These are phyloP conservation scores for Dicycla oo DNA, from an alignment of 2,888 invertebrate species.

Conservation along the genomic window DNA sequence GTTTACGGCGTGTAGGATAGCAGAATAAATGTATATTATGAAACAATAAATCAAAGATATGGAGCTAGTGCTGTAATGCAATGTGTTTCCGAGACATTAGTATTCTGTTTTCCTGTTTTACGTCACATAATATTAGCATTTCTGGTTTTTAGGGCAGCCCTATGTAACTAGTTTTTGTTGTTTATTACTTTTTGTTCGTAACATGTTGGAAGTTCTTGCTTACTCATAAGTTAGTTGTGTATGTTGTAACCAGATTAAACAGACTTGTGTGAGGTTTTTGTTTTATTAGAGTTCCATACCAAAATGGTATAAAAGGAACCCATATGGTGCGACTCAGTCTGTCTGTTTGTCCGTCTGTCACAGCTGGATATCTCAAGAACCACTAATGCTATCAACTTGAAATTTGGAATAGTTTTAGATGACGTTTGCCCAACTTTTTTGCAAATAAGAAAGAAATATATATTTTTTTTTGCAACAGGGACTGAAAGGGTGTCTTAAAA, in stretches of 20 bases:
- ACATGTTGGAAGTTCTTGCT: constrained; percentile 31
- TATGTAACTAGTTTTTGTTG: constrained; percentile 47
- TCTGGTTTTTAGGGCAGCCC: constrained; percentile 58
- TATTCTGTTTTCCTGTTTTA: constrained; percentile 62
- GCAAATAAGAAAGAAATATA: too few species aligned
- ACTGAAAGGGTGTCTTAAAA: too few species aligned
- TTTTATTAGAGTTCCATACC: too few species aligned
- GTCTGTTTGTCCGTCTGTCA: too few species aligned
- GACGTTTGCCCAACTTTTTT: too few species aligned
- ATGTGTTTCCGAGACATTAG: constrained; percentile 63
- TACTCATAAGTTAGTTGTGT: constrained; percentile 12
- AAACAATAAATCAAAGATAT: constrained; percentile 67
- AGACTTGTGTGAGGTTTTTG: constrained; percentile 3
- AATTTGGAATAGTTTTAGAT: too few species aligned
- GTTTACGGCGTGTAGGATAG: constrained; percentile 69
- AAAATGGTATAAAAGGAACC: too few species aligned
- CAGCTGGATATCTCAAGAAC: too few species aligned
- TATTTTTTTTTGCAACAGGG: too few species aligned
- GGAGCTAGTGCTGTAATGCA: constrained; percentile 60
- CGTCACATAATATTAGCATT: constrained; percentile 59
- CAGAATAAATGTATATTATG: constrained; percentile 66
- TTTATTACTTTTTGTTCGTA: constrained; percentile 30
- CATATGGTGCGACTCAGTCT: too few species aligned
- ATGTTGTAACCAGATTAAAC: background rate
- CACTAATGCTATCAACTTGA: too few species aligned